These are phyloP conservation scores for Drosophila equinoxialis DNA, from an alignment of 1,140 invertebrate genomes.

Conservation along the genomic window DNA sequence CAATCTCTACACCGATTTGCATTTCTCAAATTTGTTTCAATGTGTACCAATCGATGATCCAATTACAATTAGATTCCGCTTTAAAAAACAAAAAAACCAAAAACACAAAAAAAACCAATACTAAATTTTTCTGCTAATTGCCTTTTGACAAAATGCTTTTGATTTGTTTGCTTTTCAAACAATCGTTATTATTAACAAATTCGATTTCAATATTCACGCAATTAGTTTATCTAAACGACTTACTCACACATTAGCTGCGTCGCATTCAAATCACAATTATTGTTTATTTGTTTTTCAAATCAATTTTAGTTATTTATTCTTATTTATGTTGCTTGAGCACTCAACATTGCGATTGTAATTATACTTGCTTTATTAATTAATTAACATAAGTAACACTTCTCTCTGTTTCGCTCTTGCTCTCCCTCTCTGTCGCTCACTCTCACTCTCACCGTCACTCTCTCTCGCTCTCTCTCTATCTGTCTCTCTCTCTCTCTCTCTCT, in stretches of 20 bases:
- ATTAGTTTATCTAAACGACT: conserved; percentile 9
- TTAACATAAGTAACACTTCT: conserved; percentile 35
- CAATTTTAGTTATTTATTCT: conserved; percentile 20
- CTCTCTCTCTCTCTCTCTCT: conserved; percentile 20
- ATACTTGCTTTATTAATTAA: conserved; percentile 26
- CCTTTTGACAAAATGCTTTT: conserved; percentile 15
- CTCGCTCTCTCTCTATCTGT: conserved; percentile 22
- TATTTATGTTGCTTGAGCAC: conserved; percentile 56
- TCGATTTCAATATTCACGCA: background rate
- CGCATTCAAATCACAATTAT: conserved; percentile 10
- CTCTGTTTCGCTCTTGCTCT: conserved; percentile 39
- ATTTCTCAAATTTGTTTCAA: conserved; percentile 65
- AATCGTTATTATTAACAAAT: too few species aligned
- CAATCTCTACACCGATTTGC: conserved; percentile 73
- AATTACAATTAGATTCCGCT: conserved; percentile 60
- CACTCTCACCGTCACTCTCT: background rate
- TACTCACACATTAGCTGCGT: conserved; percentile 8
- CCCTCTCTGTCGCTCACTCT: background rate
- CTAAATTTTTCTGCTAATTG: conserved; percentile 28
- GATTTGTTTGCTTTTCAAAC: background rate
- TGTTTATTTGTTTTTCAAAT: background rate
- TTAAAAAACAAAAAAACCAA: too few species aligned
- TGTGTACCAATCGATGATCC: conserved; percentile 62
- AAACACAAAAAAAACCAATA: background rate
- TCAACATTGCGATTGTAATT: conserved; percentile 51